These are phyloP conservation scores for Leptonema lineaticorne DNA, from an alignment of 1,140 invertebrate species.

Conservation along the genomic window DNA sequence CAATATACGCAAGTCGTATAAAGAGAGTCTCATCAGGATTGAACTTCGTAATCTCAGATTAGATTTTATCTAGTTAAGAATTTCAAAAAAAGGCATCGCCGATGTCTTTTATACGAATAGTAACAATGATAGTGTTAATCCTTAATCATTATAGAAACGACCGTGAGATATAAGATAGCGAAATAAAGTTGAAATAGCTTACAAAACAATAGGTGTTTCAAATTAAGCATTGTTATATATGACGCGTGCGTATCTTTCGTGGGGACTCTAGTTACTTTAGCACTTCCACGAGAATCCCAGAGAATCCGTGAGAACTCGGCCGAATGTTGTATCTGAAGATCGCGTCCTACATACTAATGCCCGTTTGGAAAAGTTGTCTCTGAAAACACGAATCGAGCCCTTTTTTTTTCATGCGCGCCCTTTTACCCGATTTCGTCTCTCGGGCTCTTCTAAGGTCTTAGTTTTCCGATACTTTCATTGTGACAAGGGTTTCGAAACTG, in stretches of 20 bases:
- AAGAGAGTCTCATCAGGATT: too few relatives aligned
- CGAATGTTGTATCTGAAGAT: constrained; percentile 23
- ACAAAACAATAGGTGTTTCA: too few relatives aligned
- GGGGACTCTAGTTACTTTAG: constrained; percentile 1
- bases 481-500: constrained; percentile 7
- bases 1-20: too few relatives aligned
- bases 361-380: constrained; percentile 26
- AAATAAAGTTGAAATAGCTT: too few relatives aligned
- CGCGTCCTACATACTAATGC: constrained; percentile 30
- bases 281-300: neutral
- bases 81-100: too few relatives aligned
- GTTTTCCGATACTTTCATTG: constrained; percentile 27
- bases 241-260: neutral
- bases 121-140: too few relatives aligned
- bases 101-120: too few relatives aligned
- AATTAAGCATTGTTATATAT: neutral
- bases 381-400: constrained; percentile 7
- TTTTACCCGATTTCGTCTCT: neutral
- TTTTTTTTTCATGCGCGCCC: neutral
- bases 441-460: neutral
- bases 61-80: too few relatives aligned
- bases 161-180: too few relatives aligned
- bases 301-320: constrained; percentile 23
- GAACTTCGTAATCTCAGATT: too few relatives aligned
- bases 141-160: too few relatives aligned